Conservation (phyloP, 2,888 invertebrate genomes). For the Pheosia gnoma region DNA sequence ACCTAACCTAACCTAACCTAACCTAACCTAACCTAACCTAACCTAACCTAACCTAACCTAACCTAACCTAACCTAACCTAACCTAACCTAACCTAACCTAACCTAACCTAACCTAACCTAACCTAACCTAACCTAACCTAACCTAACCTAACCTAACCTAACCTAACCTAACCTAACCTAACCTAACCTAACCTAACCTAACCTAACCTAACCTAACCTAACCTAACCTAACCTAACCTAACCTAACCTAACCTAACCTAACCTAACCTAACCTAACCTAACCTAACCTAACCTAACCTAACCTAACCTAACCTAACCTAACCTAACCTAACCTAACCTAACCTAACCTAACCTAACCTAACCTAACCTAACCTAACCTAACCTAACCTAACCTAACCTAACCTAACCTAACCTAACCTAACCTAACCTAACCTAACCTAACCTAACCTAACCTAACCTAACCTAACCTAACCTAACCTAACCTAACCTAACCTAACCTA, state of each 20-base stretch:
- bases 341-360: conserved; percentile 40
- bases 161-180: conserved; percentile 38
- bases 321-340: conserved; percentile 40
- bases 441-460: conserved; percentile 32
- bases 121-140: conserved; percentile 16
- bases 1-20: too few relatives aligned
- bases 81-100: conserved; percentile 15
- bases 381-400: conserved; percentile 41
- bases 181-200: conserved; percentile 36
- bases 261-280: conserved; percentile 41
- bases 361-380: conserved; percentile 40
- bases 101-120: conserved; percentile 21
- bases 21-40: too few relatives aligned
- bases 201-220: conserved; percentile 39
- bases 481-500: conserved; percentile 35
- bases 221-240: conserved; percentile 39
- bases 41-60: conserved; percentile 30
- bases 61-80: conserved; percentile 17
- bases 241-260: conserved; percentile 42
- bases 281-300: conserved; percentile 36
- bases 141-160: conserved; percentile 25
- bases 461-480: conserved; percentile 36
- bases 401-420: conserved; percentile 35
- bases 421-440: conserved; percentile 32
- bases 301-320: conserved; percentile 37